Evolutionary conservation across 1,140 invertebrate species (phyloP), one percentile per base, ranked within the genome.

Genomic region (Cotesia chilonis): DNA sequence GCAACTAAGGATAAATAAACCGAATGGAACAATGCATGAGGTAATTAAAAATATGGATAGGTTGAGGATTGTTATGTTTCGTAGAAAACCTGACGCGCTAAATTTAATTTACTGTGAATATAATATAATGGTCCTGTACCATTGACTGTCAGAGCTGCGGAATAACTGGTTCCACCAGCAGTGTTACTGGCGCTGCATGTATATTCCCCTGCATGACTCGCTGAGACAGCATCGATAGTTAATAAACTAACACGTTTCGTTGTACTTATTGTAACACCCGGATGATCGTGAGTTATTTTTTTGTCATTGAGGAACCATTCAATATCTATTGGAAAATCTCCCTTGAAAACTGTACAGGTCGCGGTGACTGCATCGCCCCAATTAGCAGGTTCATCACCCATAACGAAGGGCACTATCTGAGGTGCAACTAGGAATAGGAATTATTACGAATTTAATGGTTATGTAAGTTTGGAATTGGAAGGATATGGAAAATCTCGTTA

Each of bases 171-270:
- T 28, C 65, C 64, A 28, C 51, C 63, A 75, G 91, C 92, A 35
- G 83, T 84, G 84, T 94, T 94, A 65, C 89, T 89, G 76, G 91
- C 93, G 61, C 89, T 89, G 87, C 94, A 95, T 63, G 93, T 92
- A 84, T 95, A 96, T 82, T 94, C 92, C 63, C 94, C 93, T 54
- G 89, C 90, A 85, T 95, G 92, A 79, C 90, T 88, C 63, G 92
- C 91, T 76, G 90, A 91, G 68, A 92, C 91, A 10, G 91, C 90
- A 72, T 93, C 91, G 71, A 96, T 95, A 37, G 90, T 91, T 71
- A 97, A 85, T 77, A 94, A 87, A 69, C 90, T 92, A 71, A 91
- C 91, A 80, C 91, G 90, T 74, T 91, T 90, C 63, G 93, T 92
- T 77, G 60, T 79, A 64, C 75, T 82, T 71, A 82, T 75, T 47